Percentiles rank a stretch among this genome's conserved stretches.
Conservation (phyloP, 2,113 vertebrate genomes). For the Corythoichthys haematopterus region DNA sequence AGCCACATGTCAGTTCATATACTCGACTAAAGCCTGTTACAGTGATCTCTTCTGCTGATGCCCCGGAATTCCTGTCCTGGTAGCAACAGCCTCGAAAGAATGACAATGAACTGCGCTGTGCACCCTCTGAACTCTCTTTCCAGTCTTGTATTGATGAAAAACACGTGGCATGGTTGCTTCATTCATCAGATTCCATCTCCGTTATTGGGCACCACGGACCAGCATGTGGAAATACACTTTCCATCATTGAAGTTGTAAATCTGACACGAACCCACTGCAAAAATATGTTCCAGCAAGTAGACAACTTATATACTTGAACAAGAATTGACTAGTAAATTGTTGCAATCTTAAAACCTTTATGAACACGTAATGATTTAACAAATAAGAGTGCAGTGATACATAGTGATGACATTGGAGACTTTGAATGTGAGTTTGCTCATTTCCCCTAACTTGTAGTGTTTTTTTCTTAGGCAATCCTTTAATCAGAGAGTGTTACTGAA, state of each 20-base stretch:
- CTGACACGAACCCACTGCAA: background rate
- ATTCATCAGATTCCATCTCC: conserved; percentile 30
- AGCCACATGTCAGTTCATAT: conserved; percentile 27
- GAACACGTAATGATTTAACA: no score
- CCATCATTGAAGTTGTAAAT: conserved; percentile 16
- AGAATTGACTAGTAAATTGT: background rate
- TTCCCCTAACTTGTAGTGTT: background rate
- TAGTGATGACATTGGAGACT: background rate
- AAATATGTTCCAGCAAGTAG: background rate
- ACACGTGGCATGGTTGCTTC: conserved; percentile 35
- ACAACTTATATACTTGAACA: background rate
- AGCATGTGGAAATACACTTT: conserved; percentile 29
- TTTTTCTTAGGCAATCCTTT: background rate
- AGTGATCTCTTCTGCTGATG: conserved; percentile 28
- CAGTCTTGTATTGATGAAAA: conserved; percentile 37
- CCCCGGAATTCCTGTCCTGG: conserved; percentile 36
- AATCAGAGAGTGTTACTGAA: no score
- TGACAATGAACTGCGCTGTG: conserved; percentile 31
- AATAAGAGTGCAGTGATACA: background rate
- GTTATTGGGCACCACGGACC: conserved; percentile 1
- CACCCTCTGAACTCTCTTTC: conserved; percentile 23
- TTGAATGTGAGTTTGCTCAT: background rate
- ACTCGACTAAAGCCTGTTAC: conserved; percentile 39
- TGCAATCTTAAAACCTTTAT: background rate
- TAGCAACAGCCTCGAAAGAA: conserved; percentile 23